Percentiles rank a stretch among this genome's conserved stretches.
phyloP scores from a whole-genome alignment of 2,888 invertebrate species.

The Timema cristinae region DNA sequence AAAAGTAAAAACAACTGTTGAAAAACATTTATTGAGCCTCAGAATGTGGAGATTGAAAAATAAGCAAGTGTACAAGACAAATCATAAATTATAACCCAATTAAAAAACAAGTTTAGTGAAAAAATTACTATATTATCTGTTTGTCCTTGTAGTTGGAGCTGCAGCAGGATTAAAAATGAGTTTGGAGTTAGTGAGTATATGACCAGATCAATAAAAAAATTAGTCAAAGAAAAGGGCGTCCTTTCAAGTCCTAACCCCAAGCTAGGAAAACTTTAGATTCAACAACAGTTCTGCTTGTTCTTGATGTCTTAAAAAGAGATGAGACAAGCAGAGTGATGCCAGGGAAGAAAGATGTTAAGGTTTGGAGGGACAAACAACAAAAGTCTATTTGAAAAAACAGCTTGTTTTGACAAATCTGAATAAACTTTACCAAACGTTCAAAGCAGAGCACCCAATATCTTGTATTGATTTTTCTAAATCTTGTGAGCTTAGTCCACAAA shows the following conservation, averaged over 20 bases:
- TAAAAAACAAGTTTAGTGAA: neutral
- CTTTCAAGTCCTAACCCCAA: too few species aligned
- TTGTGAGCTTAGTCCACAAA: too few species aligned
- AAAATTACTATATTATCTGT: neutral
- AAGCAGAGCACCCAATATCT: neutral
- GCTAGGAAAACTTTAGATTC: too few species aligned
- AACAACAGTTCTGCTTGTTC: neutral
- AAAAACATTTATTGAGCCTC: neutral
- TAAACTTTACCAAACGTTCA: neutral
- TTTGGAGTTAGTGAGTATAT: neutral
- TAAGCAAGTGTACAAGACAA: neutral
- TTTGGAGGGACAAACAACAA: neutral
- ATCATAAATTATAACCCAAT: neutral
- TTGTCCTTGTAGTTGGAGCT: neutral
- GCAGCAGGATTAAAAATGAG: neutral
- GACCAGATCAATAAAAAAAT: neutral
- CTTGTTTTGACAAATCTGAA: slow-evolving; percentile 1
- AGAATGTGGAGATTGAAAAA: slow-evolving; percentile 4
- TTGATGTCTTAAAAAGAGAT: slow-evolving; percentile 1
- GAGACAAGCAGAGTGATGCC: slow-evolving; percentile 5
- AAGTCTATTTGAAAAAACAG: neutral
- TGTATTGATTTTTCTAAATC: too few species aligned
- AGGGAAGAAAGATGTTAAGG: neutral
- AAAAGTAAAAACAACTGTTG: neutral
- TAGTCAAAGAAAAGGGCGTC: neutral